Evolutionary conservation across 2,797 vertebrate genomes (phyloP).

Genomic region (Lerista edwardsae): DNA sequence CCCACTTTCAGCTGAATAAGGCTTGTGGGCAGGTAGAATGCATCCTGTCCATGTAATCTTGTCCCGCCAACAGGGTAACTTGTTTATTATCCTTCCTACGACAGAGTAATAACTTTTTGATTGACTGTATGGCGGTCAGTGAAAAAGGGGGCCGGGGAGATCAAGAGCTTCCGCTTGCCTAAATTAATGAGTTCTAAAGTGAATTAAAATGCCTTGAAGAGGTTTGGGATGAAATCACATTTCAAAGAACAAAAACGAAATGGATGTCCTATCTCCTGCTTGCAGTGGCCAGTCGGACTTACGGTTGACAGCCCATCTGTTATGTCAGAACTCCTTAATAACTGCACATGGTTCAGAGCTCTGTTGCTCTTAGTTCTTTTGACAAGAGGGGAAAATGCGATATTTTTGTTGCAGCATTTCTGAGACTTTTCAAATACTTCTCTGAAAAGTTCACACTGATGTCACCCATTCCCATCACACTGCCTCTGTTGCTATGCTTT

Average conservation of each 20-base stretch:
- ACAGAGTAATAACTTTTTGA: conserved; percentile 36
- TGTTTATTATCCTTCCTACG: conserved; percentile 50
- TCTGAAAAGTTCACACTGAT: not conserved
- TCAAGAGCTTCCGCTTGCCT: conserved; percentile 54
- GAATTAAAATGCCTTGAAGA: conserved; percentile 59
- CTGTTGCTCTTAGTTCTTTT: conserved; percentile 35
- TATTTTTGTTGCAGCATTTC: conserved; percentile 44
- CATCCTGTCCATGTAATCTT: conserved; percentile 44
- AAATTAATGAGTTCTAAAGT: conserved; percentile 57
- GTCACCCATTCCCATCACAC: not conserved
- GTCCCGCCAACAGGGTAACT: conserved; percentile 30
- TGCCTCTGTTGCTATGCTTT: not conserved
- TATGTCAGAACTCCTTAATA: conserved; percentile 65
- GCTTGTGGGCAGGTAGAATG: conserved; percentile 49
- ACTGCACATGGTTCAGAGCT: conserved; percentile 35
- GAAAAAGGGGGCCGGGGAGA: conserved; percentile 11
- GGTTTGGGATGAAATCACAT: conserved; percentile 58
- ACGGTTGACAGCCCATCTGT: conserved; percentile 66
- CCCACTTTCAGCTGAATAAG: conserved; percentile 42
- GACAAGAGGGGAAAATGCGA: conserved; percentile 35
- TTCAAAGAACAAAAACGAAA: conserved; percentile 59
- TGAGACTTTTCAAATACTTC: conserved; percentile 2
- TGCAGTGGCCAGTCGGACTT: conserved; percentile 51
- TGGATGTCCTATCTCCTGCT: conserved; percentile 55
- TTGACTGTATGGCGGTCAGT: conserved; percentile 45